Conservation (phyloP, 2,797 vertebrate genomes). For the Anomalospiza imberbis region DNA sequence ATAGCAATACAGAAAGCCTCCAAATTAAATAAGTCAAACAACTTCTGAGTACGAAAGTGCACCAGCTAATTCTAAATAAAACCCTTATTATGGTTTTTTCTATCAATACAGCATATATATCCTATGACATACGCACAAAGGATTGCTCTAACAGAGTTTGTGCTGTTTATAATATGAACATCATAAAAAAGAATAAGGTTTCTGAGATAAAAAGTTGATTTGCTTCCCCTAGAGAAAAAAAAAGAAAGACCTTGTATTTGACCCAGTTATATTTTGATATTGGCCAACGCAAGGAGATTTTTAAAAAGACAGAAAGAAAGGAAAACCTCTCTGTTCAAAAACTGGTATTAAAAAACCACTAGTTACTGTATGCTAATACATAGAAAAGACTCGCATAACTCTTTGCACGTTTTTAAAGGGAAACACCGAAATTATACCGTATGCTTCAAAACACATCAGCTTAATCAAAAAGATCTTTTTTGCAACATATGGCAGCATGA, state of each 20-base stretch:
- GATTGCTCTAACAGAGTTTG: constrained; percentile 73
- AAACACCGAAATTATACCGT: constrained; percentile 68
- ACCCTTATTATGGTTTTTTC: constrained; percentile 70
- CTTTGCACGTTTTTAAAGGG: constrained; percentile 63
- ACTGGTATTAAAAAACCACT: constrained; percentile 41
- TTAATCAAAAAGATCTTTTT: constrained; percentile 77
- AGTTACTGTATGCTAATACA: constrained; percentile 62
- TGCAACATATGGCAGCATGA: constrained; percentile 74
- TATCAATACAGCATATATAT: constrained; percentile 72
- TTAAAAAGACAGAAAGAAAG: neutral
- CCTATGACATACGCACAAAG: constrained; percentile 72
- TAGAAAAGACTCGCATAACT: constrained; percentile 50
- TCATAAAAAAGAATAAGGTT: constrained; percentile 81
- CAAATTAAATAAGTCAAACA: constrained; percentile 79
- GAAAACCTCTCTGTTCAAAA: constrained; percentile 37
- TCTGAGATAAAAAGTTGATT: constrained; percentile 78
- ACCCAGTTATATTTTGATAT: constrained; percentile 71
- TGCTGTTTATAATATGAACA: constrained; percentile 74
- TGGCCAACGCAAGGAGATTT: constrained; percentile 52
- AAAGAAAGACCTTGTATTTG: constrained; percentile 55
- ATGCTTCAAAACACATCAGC: constrained; percentile 71
- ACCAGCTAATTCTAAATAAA: constrained; percentile 81
- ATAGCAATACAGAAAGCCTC: constrained; percentile 63
- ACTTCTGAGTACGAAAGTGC: constrained; percentile 73
- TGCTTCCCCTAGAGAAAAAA: constrained; percentile 64